Evolutionary conservation across 2,797 vertebrate species (phyloP).

Genomic region (Danio aesculapii): DNA sequence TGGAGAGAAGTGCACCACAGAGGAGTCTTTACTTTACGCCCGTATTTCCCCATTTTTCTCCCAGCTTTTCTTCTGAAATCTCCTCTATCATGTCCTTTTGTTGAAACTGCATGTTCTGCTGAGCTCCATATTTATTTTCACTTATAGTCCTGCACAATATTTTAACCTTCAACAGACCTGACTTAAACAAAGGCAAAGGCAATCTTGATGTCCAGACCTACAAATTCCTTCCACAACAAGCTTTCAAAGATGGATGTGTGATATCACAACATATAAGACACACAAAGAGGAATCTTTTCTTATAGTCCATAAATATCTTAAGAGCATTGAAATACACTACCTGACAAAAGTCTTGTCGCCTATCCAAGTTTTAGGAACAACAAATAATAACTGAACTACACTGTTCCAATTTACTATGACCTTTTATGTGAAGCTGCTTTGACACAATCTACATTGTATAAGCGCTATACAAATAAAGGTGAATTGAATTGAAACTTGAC

Average conservation of each 20-base stretch:
- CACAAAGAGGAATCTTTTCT: constrained; percentile 13
- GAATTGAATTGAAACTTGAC: no score
- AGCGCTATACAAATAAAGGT: no score
- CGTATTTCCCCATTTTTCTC: constrained; percentile 18
- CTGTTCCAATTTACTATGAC: no score
- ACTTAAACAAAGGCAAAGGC: constrained; percentile 30
- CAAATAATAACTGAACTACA: no score
- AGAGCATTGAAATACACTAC: no score
- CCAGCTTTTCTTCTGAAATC: constrained; percentile 21
- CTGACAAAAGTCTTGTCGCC: no score
- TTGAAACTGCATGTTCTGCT: constrained; percentile 37
- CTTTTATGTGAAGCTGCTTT: no score
- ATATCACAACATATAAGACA: not conserved
- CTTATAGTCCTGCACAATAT: not conserved
- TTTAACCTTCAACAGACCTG: not conserved
- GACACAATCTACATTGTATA: no score
- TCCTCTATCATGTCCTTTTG: constrained; percentile 39
- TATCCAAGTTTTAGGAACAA: no score
- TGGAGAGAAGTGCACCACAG: constrained; percentile 30
- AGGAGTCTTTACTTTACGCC: constrained; percentile 22
- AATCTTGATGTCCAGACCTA: not conserved
- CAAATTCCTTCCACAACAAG: constrained; percentile 16
- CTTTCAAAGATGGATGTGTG: not conserved
- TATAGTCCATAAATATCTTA: not conserved
- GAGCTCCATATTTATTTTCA: not conserved